Evolutionary conservation across 2,888 invertebrate species (phyloP).

Genomic region (Aproaerema taeniolella): DNA sequence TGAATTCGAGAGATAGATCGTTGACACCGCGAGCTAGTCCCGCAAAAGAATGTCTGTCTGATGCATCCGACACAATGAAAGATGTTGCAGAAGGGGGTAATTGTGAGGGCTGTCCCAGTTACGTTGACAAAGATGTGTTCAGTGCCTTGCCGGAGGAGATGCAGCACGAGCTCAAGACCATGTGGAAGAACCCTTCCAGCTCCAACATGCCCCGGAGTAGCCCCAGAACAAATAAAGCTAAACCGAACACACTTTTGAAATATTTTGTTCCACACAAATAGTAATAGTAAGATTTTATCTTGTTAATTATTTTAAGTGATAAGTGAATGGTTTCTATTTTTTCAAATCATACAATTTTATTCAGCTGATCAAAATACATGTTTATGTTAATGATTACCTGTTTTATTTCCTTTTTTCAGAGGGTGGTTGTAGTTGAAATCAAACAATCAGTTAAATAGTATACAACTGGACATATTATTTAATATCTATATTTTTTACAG

Average conservation of each 20-base stretch:
- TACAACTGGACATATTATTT: constrained; percentile 68
- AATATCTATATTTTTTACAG: constrained; percentile 76
- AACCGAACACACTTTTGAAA: constrained; percentile 80
- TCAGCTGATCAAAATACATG: constrained; percentile 76
- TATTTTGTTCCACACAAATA: constrained; percentile 83
- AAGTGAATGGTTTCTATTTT: constrained; percentile 78
- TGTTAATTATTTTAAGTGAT: constrained; percentile 72
- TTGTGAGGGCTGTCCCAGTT: constrained; percentile 79
- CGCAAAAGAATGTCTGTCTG: constrained; percentile 60
- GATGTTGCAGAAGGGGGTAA: constrained; percentile 52
- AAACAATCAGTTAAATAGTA: constrained; percentile 17
- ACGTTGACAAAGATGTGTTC: constrained; percentile 83
- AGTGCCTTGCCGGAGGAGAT: constrained; percentile 83
- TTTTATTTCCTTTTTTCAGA: constrained; percentile 35
- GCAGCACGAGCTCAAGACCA: constrained; percentile 84
- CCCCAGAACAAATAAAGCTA: constrained; percentile 74
- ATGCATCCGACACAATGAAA: constrained; percentile 59
- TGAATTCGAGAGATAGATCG: constrained; percentile 64
- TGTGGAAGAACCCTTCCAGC: constrained; percentile 77
- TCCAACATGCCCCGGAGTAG: constrained; percentile 58
- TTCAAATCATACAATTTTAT: constrained; percentile 76
- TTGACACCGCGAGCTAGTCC: constrained; percentile 66
- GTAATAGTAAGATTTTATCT: constrained; percentile 73
- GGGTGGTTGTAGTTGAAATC: no score
- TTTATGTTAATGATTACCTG: constrained; percentile 62